Evolutionary conservation across 2,888 invertebrate species (phyloP).

Genomic region (Macropis europaea): DNA sequence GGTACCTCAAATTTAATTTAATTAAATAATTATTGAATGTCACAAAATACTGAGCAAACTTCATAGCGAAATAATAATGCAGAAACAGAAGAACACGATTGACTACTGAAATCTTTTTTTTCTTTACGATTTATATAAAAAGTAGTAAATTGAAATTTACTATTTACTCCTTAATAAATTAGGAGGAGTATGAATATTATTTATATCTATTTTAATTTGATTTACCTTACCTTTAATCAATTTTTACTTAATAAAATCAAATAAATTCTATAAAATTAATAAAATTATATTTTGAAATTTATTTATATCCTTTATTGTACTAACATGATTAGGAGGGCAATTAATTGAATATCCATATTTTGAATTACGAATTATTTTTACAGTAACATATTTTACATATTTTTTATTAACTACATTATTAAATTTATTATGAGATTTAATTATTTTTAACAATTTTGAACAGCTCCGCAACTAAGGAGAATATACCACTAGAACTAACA

Average conservation of each 20-base stretch:
- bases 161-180: background rate
- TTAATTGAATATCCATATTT: background rate
- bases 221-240: background rate
- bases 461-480: no score
- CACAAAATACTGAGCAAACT: no score
- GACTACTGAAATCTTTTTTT: no score
- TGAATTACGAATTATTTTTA: background rate
- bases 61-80: no score
- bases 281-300: background rate
- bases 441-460: background rate
- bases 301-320: background rate
- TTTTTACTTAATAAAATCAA: background rate
- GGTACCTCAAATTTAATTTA: no score
- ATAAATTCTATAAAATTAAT: background rate
- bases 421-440: background rate
- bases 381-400: background rate
- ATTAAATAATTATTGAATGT: no score
- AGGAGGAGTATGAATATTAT: no score
- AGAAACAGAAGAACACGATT: no score
- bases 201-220: background rate
- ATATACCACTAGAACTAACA: no score
- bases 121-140: no score
- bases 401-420: background rate
- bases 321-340: background rate
- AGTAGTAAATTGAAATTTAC: slow-evolving; percentile 83